Evolutionary conservation across 2,888 invertebrate genomes (phyloP), one percentile per base, ranked within the genome.

Genomic region (Drosophila aldrichi): DNA sequence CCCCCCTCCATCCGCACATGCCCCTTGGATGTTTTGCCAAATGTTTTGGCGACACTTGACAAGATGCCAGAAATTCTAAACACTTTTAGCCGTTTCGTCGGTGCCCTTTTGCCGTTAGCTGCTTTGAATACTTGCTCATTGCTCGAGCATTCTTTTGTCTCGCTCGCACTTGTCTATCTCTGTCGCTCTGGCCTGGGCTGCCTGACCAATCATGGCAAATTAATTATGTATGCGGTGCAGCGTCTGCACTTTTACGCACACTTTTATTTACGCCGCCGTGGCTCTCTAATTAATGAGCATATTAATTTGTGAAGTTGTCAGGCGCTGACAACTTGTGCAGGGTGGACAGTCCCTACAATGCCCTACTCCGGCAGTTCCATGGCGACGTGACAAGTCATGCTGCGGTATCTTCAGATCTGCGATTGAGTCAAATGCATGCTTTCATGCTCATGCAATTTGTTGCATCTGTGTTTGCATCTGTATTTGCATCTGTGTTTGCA

Each of bases 61-160:
- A 91, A 90, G 86, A 90, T 91, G 91, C 91, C 91, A 91, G 89
- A 86, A 90, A 90, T 89, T 86, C 86, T 87, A 82, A 83, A 81
- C 82, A 85, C 84, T 84, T 85, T 85, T 85, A 87, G 85, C 82
- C 71, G 72, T 40, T 49, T 71, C 74, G 71, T 70, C 79, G 69
- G 77, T 74, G 71, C 82, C 75, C 74, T 80, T 76, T 82, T 64
- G 68, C 64, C 40, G 29, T 43, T 48, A 34, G 43, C 44, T 69
- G 70, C 70, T 70, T 80, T 51, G 54, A 66, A 68, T 57, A 57
- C 52, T 52, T 63, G 62, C 36, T 56, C 61, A 44, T 49, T 63
- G 62, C 36, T 56, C 61, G 48, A 36, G 22, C n/a, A 34, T n/a
- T n/a, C 18, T 36, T 18, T 34, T 34, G 22, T 44, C 44, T 38